Evolutionary conservation across 2,113 vertebrate species (phyloP).

Genomic region (Oryzias melastigma): DNA sequence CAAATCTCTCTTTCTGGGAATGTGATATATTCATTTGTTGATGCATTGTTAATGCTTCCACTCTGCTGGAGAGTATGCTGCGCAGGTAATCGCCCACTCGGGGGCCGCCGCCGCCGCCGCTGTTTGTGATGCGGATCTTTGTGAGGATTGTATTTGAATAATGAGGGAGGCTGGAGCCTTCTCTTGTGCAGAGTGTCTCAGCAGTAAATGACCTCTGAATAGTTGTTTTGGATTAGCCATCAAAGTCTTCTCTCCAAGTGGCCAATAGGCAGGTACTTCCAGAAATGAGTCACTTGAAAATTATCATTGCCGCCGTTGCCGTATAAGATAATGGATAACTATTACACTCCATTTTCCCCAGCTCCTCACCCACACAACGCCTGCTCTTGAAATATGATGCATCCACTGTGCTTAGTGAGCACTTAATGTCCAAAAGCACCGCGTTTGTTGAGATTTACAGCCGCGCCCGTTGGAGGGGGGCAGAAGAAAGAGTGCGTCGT

Average conservation of each 20-base stretch:
- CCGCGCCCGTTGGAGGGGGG: conserved; percentile 48
- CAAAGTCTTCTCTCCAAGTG: conserved; percentile 74
- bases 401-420: conserved; percentile 75
- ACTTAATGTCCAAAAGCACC: conserved; percentile 78
- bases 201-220: conserved; percentile 70
- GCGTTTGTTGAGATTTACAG: conserved; percentile 78
- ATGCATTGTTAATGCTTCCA: conserved; percentile 52
- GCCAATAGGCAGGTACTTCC: conserved; percentile 75
- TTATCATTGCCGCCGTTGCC: conserved; percentile 70
- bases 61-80: conserved; percentile 43
- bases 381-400: conserved; percentile 80
- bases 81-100: conserved; percentile 60
- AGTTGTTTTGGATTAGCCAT: conserved; percentile 78
- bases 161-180: conserved; percentile 70
- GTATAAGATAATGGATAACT: conserved; percentile 80
- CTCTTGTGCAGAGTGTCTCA: conserved; percentile 63
- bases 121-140: conserved; percentile 60
- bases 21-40: conserved; percentile 59
- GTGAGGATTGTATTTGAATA: conserved; percentile 72
- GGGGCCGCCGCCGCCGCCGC: conserved; percentile 20
- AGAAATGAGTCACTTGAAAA: conserved; percentile 81
- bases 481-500: conserved; percentile 58
- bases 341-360: conserved; percentile 75
- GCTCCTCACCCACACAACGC: conserved; percentile 72
- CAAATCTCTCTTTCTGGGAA: conserved; percentile 45